Base-by-base conservation (phyloP, 2,113 vertebrate species). In the Percina caprodes region DNA sequence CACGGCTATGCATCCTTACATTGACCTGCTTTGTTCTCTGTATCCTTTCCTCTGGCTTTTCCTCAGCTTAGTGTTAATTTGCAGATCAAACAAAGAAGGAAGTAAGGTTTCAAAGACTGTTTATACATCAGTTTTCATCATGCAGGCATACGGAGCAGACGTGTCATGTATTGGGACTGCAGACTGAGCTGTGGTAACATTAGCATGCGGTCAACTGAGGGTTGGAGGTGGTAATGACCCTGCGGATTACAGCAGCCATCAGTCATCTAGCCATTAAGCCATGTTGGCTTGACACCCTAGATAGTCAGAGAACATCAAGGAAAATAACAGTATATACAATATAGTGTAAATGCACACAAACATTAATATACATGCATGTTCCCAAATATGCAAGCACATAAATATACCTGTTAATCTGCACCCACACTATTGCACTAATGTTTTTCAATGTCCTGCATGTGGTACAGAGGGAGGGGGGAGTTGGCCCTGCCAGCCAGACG, bases 221-320 rank as follows among this genome's bases (percentile, higher is more conserved):
- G 71, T 61, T 76, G 74, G 81, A 85, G 85, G 88, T 93, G 90
- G 79, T 92, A 92, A 94, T 89, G 92, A 92, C 81, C 92, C 77
- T 65, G 33, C 49, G 67, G 72, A 90, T 94, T 91, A 91, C 79
- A 76, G 71, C 77, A 60, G 80, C 69, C 88, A 85, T 93, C 92
- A 86, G 69, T 93, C 92, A 93, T 88, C 77, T 24, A 80, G 76
- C 74, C 82, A 90, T 91, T 92, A 88, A 89, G 72, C 79, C 74
- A 15, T 42, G 70, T 12, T 76, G 59, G 72, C 89, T 93, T 70
- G 82, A 90, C 86, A 86, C 73, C 80, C 49, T 54, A n/a, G 72
- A 81, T 63, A 46, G 52, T 83, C 79, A 70, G 76, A 79, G 52
- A 80, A n/a, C 24, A 71, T 55, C 79, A 55, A 48, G 48, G 42